These are phyloP conservation scores for Aplodontia rufa DNA, from an alignment of 2,113 vertebrate genomes.

Conservation along the genomic window DNA sequence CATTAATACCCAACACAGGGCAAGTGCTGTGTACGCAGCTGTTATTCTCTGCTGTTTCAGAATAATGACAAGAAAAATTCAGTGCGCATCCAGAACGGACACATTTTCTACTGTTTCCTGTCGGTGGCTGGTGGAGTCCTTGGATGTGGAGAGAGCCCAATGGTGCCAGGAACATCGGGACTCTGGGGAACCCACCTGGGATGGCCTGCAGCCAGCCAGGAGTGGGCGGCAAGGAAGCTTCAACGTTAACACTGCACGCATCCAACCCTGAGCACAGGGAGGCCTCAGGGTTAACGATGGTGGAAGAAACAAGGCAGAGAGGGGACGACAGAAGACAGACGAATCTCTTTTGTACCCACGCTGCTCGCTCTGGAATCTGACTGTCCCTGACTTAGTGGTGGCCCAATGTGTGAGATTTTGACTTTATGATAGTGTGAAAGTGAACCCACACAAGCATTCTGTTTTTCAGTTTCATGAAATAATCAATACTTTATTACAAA, in stretches of 20 bases:
- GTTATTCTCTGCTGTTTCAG: too few relatives aligned
- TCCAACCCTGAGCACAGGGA: background rate
- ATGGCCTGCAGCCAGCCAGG: fast-evolving
- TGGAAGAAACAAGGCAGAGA: background rate
- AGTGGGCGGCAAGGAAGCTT: background rate
- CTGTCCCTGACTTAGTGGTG: too few relatives aligned
- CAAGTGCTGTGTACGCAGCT: too few relatives aligned
- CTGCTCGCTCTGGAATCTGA: background rate
- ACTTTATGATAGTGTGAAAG: background rate
- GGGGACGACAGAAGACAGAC: fast-evolving
- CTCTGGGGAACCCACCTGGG: background rate
- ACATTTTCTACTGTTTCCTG: background rate
- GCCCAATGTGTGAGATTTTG: background rate
- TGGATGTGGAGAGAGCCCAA: background rate
- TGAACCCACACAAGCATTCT: background rate
- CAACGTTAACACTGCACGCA: background rate
- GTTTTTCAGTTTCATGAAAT: background rate
- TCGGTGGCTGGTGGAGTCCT: background rate
- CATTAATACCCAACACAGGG: background rate
- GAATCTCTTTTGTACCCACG: too few relatives aligned
- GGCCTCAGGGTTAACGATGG: too few relatives aligned
- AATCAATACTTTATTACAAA: background rate
- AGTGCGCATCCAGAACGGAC: background rate
- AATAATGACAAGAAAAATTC: too few relatives aligned
- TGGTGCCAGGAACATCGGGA: background rate